Conservation (phyloP, 2,888 invertebrate species). For the Holacanthella duospinosa region DNA sequence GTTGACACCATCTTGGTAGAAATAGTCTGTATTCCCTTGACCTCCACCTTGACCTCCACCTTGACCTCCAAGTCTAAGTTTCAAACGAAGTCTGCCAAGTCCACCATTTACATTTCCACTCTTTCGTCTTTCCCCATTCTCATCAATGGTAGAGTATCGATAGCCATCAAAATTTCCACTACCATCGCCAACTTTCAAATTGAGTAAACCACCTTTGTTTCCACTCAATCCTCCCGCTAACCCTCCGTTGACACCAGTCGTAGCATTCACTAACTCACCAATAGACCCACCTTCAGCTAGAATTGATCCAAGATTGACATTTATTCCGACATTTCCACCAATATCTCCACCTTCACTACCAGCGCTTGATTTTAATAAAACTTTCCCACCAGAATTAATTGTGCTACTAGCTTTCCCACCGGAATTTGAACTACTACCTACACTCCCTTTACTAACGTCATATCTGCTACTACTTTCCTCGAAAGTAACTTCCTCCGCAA, state of each 20-base stretch:
- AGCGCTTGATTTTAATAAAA: neutral
- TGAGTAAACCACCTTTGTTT: neutral
- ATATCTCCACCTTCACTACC: neutral
- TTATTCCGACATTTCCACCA: neutral
- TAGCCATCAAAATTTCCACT: too few relatives aligned
- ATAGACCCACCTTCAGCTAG: too few relatives aligned
- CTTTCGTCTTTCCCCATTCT: too few relatives aligned
- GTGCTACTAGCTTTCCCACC: neutral
- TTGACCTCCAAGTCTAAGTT: neutral
- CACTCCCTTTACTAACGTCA: neutral
- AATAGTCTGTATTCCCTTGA: too few relatives aligned
- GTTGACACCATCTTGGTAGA: too few relatives aligned
- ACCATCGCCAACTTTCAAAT: neutral
- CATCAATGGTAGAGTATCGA: too few relatives aligned
- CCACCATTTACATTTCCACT: neutral
- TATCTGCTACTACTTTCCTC: neutral
- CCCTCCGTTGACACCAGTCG: neutral
- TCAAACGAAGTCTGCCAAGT: too few relatives aligned
- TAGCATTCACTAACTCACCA: neutral
- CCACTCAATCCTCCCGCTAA: neutral
- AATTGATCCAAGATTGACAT: neutral
- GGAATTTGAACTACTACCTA: neutral
- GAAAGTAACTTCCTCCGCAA: neutral
- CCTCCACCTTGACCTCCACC: neutral
- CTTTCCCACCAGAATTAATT: neutral